Percentiles rank a stretch among this genome's conserved stretches.
Evolutionary conservation across 1,140 invertebrate genomes (phyloP).

Genomic region (Hesperophylax magnus): DNA sequence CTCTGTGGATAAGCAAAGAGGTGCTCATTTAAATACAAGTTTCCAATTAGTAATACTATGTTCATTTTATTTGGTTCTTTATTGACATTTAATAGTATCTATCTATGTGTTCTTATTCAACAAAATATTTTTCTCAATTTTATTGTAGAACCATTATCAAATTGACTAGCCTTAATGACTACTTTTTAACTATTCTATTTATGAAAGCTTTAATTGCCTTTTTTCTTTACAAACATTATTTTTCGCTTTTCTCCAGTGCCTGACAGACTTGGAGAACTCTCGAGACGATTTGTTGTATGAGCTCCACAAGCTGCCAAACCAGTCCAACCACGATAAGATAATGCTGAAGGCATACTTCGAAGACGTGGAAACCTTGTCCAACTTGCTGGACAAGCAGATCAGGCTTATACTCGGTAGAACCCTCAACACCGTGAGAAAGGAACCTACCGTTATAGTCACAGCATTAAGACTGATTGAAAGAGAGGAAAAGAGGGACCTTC

Average conservation of each 20-base stretch:
- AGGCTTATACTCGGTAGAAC: conserved; percentile 91
- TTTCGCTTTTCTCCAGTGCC: conserved; percentile 71
- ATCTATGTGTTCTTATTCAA: neutral
- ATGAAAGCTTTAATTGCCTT: neutral
- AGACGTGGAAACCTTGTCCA: conserved; percentile 93
- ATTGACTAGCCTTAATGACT: neutral
- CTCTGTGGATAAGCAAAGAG: too few species aligned
- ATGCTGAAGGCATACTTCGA: conserved; percentile 96
- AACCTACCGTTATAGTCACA: conserved; percentile 96
- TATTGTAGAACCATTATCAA: neutral
- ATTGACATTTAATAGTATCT: neutral
- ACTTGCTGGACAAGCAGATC: conserved; percentile 92
- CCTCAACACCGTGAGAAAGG: conserved; percentile 93
- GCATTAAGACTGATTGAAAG: conserved; percentile 96
- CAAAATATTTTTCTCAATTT: neutral
- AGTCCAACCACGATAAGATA: conserved; percentile 90
- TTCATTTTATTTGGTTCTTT: neutral
- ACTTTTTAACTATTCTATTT: neutral
- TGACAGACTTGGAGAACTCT: conserved; percentile 96
- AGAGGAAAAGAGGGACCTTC: conserved; percentile 93
- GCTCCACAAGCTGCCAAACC: conserved; percentile 93
- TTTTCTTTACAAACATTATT: neutral
- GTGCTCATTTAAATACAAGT: too few species aligned
- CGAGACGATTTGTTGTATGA: conserved; percentile 96
- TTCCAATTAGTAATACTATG: too few species aligned